Evolutionary conservation across 2,797 vertebrate genomes (phyloP).

Genomic region (Brachyrhaphis roseni): DNA sequence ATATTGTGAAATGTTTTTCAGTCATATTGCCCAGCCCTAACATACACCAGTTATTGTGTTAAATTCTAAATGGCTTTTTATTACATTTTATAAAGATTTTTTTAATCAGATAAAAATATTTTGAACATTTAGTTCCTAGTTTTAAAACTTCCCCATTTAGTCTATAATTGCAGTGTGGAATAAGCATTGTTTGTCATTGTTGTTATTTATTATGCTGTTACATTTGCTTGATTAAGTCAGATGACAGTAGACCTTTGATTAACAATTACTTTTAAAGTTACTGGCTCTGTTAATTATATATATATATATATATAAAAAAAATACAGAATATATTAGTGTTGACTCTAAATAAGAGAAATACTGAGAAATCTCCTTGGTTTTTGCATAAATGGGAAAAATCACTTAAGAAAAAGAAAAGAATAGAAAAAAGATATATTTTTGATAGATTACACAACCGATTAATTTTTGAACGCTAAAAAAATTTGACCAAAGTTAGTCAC

Average conservation of each 20-base stretch:
- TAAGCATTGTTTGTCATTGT: background rate
- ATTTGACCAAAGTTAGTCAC: background rate
- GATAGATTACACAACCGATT: background rate
- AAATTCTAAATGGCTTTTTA: background rate
- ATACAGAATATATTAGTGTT: background rate
- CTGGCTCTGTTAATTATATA: background rate
- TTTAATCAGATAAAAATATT: background rate
- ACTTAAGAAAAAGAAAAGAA: background rate
- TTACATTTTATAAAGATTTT: background rate
- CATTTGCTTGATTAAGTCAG: background rate
- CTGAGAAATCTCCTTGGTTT: background rate
- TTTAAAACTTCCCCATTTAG: background rate
- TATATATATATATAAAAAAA: too few relatives aligned
- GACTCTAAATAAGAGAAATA: background rate
- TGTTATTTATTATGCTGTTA: background rate
- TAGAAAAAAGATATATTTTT: background rate
- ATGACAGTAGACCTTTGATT: background rate
- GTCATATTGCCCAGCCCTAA: background rate
- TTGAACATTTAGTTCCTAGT: background rate
- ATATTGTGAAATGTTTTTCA: background rate
- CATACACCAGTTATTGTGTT: background rate
- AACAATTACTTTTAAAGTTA: background rate
- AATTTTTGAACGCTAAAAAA: background rate
- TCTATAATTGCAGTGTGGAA: background rate
- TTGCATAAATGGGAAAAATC: background rate